Percentiles rank a stretch among this genome's conserved stretches.
Conservation (phyloP, 2,113 vertebrate genomes). For the Chauna torquata region DNA sequence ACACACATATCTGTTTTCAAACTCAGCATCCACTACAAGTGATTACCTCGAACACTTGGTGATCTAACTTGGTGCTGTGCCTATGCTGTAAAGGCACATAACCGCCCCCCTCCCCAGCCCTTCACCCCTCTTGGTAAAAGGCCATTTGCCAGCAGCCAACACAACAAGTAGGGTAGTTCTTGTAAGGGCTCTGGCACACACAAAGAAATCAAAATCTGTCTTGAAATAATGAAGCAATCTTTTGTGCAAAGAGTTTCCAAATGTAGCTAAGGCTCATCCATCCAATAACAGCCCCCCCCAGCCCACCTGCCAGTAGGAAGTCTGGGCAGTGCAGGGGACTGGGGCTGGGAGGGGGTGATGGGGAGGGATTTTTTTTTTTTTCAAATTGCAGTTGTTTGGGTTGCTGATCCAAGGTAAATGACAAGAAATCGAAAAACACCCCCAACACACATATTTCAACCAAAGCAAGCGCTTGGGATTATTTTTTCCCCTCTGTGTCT, state of each 20-base stretch:
- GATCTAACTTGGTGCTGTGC: neutral
- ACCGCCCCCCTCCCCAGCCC: neutral
- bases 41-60: neutral
- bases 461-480: slow-evolving; percentile 67
- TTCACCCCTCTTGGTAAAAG: neutral
- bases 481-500: slow-evolving; percentile 73
- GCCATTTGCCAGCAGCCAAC: neutral
- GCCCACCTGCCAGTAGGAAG: slow-evolving; percentile 28
- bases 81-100: neutral
- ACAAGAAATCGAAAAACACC: slow-evolving; percentile 67
- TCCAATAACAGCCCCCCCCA: neutral
- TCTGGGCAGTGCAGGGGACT: neutral
- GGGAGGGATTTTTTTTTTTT: slow-evolving; percentile 40
- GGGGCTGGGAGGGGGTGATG: neutral
- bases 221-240: slow-evolving; percentile 50
- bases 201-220: slow-evolving; percentile 12
- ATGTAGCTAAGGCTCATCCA: neutral
- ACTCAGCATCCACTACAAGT: neutral
- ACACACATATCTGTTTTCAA: neutral
- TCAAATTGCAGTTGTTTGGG: slow-evolving; percentile 66
- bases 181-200: neutral
- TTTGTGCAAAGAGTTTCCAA: slow-evolving; percentile 29
- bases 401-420: slow-evolving; percentile 71
- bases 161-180: neutral
- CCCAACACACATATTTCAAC: slow-evolving; percentile 76